Evolutionary conservation across 2,797 vertebrate species (phyloP), one percentile per base, ranked within the genome.

Genomic region (Trematomus bernacchii): DNA sequence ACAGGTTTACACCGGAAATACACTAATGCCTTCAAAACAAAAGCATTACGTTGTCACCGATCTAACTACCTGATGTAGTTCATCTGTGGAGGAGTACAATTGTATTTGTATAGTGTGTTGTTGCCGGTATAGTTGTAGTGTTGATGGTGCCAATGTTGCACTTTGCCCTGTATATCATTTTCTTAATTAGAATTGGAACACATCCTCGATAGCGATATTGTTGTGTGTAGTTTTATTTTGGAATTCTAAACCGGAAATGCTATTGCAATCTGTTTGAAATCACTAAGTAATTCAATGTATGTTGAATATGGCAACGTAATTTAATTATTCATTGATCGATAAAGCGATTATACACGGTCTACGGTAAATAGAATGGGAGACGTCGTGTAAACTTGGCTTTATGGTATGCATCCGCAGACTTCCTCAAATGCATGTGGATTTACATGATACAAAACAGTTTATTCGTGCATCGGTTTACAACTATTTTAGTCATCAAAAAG

Each of bases 1-100:
- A 1, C 44, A 21, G 12, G 19, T 48, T 58, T n/a, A 15, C 8
- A 1, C 50, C 53, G 71, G 72, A 81, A 82, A 48, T 68, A 0
- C 6, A 14, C 67, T 11, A 33, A 14, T 21, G 14, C 48, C 50
- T 74, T 80, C 73, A 79, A 71, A 80, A 62, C 51, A 80, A 83
- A 83, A 65, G n/a, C 64, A 54, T 18, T 1, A 13, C 33, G 2
- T 33, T 15, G 59, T 43, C 50, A n/a, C 14, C 55, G 73, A 63
- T 42, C 2, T 27, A 7, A 14, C 59, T 60, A 0, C 9, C 0
- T 3, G 1, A 0, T 52, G 18, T 63, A 8, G 30, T 18, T 54
- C 15, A 42, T n/a, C 10, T 44, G 15, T 64, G 16, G n/a, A 48
- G 33, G 8, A 2, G 33, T 27, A 27, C 0, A 27, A 5, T 27